Evolutionary conservation across 2,113 vertebrate genomes (phyloP).

Genomic region (Otocyon megalotis): DNA sequence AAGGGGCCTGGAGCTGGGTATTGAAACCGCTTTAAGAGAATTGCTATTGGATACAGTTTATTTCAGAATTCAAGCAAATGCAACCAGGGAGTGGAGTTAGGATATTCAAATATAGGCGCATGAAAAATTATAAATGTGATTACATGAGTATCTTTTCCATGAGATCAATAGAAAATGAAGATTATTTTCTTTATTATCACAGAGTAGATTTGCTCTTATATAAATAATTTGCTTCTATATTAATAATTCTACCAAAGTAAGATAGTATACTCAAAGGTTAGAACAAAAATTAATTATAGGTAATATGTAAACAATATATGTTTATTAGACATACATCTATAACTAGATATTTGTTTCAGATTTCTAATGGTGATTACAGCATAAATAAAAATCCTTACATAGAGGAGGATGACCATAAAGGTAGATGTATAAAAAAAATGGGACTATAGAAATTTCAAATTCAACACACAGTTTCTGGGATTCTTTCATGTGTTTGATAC

Average conservation of each 20-base stretch:
- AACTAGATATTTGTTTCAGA: not conserved
- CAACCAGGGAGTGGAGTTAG: not conserved
- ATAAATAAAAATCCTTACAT: not conserved
- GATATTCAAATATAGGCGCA: not conserved
- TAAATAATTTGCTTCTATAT: not conserved
- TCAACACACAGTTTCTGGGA: not conserved
- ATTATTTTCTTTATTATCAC: not conserved
- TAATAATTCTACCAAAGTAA: not conserved
- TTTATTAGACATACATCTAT: not conserved
- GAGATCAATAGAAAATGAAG: not conserved
- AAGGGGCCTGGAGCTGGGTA: conserved; percentile 56
- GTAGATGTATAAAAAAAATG: not conserved
- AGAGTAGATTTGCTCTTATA: not conserved
- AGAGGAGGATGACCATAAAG: not conserved
- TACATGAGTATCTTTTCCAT: not conserved
- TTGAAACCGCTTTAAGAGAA: conserved; percentile 46
- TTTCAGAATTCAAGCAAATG: conserved; percentile 27
- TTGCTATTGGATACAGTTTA: not conserved
- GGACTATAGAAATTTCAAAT: not conserved
- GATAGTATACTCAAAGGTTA: conserved; percentile 19
- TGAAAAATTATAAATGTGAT: not conserved
- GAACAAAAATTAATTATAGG: not conserved
- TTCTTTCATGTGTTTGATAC: not conserved
- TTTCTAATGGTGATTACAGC: not conserved
- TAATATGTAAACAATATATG: not conserved